Conservation (phyloP, 2,113 vertebrate genomes). For the Pygoscelis adeliae region DNA sequence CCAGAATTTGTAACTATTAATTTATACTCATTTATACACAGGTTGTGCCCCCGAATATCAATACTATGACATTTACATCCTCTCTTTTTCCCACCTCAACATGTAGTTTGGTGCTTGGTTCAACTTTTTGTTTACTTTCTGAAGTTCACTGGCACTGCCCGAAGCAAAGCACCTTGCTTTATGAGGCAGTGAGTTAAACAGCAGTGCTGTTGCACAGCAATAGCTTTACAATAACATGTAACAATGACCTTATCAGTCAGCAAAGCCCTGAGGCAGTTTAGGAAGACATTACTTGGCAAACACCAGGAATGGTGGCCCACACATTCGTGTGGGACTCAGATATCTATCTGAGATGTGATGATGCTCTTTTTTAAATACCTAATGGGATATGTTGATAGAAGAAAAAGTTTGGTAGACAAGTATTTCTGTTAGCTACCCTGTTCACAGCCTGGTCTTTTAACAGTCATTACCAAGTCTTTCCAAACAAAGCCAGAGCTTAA, state of each 20-base stretch:
- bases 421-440: neutral
- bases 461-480: neutral
- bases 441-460: neutral
- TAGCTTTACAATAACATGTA: neutral
- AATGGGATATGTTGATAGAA: neutral
- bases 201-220: neutral
- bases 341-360: neutral
- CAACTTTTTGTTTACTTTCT: neutral
- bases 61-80: neutral
- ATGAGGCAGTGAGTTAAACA: neutral
- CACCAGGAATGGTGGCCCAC: neutral
- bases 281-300: neutral
- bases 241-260: neutral
- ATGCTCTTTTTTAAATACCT: neutral
- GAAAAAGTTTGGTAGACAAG: neutral
- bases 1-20: neutral
- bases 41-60: neutral
- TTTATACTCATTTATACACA: neutral
- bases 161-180: neutral
- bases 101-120: neutral
- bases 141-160: neutral
- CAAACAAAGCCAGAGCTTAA: neutral
- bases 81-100: neutral
- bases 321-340: neutral
- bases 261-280: neutral